Conservation (phyloP, 2,797 vertebrate species). For the Acomys russatus region DNA sequence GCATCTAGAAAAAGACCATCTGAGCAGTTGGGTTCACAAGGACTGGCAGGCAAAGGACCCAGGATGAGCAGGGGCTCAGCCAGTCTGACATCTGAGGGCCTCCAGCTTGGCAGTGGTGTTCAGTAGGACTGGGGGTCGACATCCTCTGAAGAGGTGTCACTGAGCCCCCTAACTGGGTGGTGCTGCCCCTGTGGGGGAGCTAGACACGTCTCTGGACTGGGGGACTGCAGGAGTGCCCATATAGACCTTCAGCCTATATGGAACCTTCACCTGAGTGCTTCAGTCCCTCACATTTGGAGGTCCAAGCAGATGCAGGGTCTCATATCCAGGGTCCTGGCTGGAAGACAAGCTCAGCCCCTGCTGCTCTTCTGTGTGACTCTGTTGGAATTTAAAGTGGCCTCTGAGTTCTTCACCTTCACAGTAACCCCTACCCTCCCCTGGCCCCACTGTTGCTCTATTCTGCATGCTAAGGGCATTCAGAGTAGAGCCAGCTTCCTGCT, state of each 20-base stretch:
- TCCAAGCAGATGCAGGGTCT: no score
- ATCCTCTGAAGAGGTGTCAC: no score
- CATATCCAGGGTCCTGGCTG: background rate
- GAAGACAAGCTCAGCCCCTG: background rate
- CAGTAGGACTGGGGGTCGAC: background rate
- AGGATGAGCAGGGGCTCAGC: background rate
- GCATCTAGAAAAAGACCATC: background rate
- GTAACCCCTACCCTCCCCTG: fast-evolving
- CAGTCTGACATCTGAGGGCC: background rate
- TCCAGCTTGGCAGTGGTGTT: background rate
- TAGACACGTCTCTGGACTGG: fast-evolving
- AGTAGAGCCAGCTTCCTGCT: fast-evolving
- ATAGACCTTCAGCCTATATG: no score
- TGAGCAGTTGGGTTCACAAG: background rate
- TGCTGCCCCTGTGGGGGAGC: fast-evolving
- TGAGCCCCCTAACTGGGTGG: no score
- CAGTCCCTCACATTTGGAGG: no score
- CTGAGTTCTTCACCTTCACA: fast-evolving
- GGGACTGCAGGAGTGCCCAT: fast-evolving
- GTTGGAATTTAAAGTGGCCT: background rate
- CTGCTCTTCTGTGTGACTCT: fast-evolving
- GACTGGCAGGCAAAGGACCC: background rate
- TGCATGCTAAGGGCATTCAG: fast-evolving
- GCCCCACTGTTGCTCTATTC: fast-evolving
- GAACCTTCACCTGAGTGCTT: no score